These are phyloP conservation scores for Rhopalosiphum padi DNA, from an alignment of 1,140 invertebrate species.

Conservation along the genomic window DNA sequence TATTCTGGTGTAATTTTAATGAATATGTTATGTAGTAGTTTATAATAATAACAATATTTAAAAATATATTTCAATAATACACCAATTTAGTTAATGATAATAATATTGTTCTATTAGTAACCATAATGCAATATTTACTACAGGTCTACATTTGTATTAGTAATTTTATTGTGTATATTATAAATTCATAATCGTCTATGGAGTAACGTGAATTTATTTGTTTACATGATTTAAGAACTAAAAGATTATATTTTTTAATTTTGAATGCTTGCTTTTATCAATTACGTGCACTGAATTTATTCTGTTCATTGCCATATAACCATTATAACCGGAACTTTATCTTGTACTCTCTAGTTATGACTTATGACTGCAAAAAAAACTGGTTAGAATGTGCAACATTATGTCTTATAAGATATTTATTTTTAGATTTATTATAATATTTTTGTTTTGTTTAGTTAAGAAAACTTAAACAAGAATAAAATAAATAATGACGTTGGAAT, in stretches of 20 bases:
- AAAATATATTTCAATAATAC: neutral
- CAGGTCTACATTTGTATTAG: neutral
- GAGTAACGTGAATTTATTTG: neutral
- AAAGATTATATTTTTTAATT: neutral
- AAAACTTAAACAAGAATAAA: neutral
- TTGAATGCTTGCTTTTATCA: neutral
- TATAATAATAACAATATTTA: neutral
- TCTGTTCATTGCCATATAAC: conserved; percentile 22
- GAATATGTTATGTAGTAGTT: neutral
- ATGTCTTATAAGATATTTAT: neutral
- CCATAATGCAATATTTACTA: neutral
- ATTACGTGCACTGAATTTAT: conserved; percentile 19
- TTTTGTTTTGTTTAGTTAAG: neutral
- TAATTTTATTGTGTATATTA: neutral
- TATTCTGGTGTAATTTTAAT: neutral
- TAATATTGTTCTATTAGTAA: neutral
- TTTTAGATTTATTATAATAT: neutral
- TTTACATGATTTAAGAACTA: neutral
- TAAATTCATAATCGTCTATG: neutral
- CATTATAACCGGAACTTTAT: neutral
- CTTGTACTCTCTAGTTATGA: neutral
- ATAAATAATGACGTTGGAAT: too few relatives aligned
- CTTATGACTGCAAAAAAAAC: conserved; percentile 17
- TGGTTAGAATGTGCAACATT: neutral
- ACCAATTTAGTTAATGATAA: neutral